phyloP scores from a whole-genome alignment of 2,888 invertebrate genomes.

The Polyommatus iphigenia region DNA sequence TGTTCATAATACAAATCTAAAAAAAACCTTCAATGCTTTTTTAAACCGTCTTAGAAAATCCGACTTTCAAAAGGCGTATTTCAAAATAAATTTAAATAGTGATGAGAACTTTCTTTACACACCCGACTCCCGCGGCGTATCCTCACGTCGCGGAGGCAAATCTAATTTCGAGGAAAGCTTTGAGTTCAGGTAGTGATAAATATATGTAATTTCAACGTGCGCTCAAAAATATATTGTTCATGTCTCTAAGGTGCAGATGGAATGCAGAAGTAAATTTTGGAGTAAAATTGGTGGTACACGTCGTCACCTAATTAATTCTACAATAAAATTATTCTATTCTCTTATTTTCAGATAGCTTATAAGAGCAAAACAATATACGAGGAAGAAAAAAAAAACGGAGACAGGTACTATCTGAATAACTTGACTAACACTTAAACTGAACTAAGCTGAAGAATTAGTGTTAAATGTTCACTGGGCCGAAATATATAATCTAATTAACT shows the following conservation, averaged over 20 bases:
- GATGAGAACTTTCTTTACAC: conserved; percentile 24
- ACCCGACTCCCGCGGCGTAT: background rate
- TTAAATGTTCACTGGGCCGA: no score
- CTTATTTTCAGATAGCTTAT: no score
- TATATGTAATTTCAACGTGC: conserved; percentile 32
- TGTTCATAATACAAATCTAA: background rate
- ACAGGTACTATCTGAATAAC: no score
- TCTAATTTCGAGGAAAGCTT: conserved; percentile 33
- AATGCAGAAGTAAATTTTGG: no score
- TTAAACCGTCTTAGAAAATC: background rate
- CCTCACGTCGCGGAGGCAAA: conserved; percentile 27
- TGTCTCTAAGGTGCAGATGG: background rate
- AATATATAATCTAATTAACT: no score
- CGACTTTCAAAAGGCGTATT: background rate
- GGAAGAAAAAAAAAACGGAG: no score
- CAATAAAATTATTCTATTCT: no score
- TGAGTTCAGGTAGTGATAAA: conserved; percentile 33
- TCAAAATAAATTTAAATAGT: conserved; percentile 17
- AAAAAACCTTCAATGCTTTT: background rate
- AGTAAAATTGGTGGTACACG: no score
- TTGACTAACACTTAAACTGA: no score
- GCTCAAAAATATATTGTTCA: background rate
- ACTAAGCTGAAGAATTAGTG: no score
- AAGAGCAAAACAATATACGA: no score
- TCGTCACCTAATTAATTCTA: no score